Percentiles rank a stretch among this genome's conserved stretches.
Conservation (phyloP, 2,797 vertebrate genomes). For the Rhabdomys pumilio region DNA sequence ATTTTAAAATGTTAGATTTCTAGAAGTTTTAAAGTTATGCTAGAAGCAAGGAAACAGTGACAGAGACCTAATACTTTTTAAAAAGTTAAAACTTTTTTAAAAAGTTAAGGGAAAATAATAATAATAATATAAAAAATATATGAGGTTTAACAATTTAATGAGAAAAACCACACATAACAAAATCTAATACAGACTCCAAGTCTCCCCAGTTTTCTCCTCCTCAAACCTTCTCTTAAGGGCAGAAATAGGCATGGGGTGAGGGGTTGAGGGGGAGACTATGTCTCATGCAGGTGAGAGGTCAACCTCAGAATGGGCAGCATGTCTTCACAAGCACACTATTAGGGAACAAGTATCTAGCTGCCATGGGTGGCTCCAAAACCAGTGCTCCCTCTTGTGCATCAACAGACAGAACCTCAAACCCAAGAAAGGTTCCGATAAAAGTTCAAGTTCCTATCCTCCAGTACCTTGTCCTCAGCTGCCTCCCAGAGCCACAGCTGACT, state of each 20-base stretch:
- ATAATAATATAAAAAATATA: background rate
- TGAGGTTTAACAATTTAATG: background rate
- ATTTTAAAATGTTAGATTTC: background rate
- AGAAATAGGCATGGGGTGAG: background rate
- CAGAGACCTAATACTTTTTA: background rate
- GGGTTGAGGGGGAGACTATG: too few species aligned
- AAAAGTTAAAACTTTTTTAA: background rate
- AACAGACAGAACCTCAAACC: background rate
- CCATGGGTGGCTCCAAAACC: background rate
- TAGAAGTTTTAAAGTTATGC: slow-evolving; percentile 18
- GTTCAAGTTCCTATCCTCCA: background rate
- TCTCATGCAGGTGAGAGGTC: fast-evolving
- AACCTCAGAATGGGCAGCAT: fast-evolving
- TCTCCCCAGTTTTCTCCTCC: too few species aligned
- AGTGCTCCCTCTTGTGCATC: background rate
- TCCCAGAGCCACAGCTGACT: background rate
- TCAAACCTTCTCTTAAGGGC: background rate
- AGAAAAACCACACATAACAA: background rate
- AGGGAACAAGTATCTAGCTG: fast-evolving
- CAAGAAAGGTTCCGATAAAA: background rate
- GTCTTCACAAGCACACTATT: fast-evolving
- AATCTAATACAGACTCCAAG: background rate
- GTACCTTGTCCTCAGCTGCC: slow-evolving; percentile 48
- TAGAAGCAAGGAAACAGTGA: slow-evolving; percentile 23
- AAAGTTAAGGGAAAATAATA: background rate